These are phyloP conservation scores for Chondrilla cf. caribensis DNA, from an alignment of 37 sponge, comb jelly and placozoan genomes.

Conservation along the genomic window DNA sequence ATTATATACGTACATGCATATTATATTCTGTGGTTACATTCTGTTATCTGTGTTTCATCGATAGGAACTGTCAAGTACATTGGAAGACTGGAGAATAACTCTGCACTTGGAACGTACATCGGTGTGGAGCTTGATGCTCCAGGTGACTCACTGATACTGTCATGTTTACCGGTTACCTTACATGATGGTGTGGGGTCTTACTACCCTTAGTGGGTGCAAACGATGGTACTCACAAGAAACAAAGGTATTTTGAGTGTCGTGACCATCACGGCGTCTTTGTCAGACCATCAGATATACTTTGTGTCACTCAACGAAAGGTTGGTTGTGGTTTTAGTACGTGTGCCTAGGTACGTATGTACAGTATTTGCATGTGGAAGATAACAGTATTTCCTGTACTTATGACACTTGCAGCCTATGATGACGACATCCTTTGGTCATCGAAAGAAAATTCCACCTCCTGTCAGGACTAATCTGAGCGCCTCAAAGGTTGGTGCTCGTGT, in stretches of 20 bases:
- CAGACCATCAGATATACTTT: constrained; percentile 47
- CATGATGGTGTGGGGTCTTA: too few relatives aligned
- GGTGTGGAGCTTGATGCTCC: constrained; percentile 71
- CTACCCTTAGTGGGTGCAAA: constrained; percentile 64
- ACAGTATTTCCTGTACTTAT: too few relatives aligned
- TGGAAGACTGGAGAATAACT: constrained; percentile 60
- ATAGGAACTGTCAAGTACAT: constrained; percentile 73
- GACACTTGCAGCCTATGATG: too few relatives aligned
- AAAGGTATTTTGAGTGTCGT: constrained; percentile 65
- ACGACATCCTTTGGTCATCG: too few relatives aligned
- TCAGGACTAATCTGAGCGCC: too few relatives aligned
- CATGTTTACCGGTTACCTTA: too few relatives aligned
- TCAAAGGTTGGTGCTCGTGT: too few relatives aligned
- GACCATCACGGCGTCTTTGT: constrained; percentile 68
- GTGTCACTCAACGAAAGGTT: constrained; percentile 74
- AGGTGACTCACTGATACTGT: constrained; percentile 1
- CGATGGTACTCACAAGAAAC: constrained; percentile 55
- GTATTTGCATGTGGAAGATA: too few relatives aligned
- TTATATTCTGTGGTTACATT: neutral
- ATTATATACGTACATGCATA: neutral
- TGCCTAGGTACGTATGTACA: too few relatives aligned
- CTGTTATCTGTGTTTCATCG: neutral
- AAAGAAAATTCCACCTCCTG: too few relatives aligned
- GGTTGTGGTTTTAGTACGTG: too few relatives aligned
- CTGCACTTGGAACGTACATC: constrained; percentile 43